Base-by-base conservation (phyloP, 2,797 vertebrate species). In the Gallinago nigripennis region DNA sequence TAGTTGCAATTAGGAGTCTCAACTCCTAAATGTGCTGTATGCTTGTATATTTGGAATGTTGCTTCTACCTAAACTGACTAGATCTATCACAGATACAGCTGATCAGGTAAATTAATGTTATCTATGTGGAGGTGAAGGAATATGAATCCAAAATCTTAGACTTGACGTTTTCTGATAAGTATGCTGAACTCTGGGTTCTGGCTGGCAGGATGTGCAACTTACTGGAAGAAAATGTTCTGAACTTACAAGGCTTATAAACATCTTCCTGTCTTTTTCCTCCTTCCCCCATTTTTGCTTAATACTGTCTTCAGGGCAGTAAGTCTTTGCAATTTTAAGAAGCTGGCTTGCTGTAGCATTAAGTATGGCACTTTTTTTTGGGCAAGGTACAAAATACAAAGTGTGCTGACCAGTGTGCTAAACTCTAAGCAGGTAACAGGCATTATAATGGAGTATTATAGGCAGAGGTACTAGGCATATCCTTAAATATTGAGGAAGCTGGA, bases 201-300 rank as follows among this genome's bases (percentile, higher is more conserved):
- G 19, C 24, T 78, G 78, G 43, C 56, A 79, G 53, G 91, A 85
- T 66, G 35, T 64, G 37, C 35, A 80, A 1, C 39, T 82, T 85
- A 6, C 58, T 77, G 45, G 78, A 92, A 93, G 82, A 91, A 89
- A 94, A 85, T 85, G 43, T 92, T 92, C 82, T 85, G 71, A 92
- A 77, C 25, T 94, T 95, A 33, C 7, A 45, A 86, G 51, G 39
- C 58, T 8, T 45, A 35, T 89, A 70, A 96, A 73, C 68, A 85
- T 70, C 17, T 27, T 88, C 6, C n/a, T 20, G 8, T 61, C 45
- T 84, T 53, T 53, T n/a, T 45, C 25, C 16, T 64, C 16, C 46
- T 48, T 12, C 8, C 18, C 17, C 2, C 5, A 0, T 4, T 33
- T 75, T 83, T 82, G 33, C 37, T 35, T 69, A n/a, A 31, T 69